Conservation (phyloP, 2,113 vertebrate genomes). For the Coptodon bakossiorum region DNA sequence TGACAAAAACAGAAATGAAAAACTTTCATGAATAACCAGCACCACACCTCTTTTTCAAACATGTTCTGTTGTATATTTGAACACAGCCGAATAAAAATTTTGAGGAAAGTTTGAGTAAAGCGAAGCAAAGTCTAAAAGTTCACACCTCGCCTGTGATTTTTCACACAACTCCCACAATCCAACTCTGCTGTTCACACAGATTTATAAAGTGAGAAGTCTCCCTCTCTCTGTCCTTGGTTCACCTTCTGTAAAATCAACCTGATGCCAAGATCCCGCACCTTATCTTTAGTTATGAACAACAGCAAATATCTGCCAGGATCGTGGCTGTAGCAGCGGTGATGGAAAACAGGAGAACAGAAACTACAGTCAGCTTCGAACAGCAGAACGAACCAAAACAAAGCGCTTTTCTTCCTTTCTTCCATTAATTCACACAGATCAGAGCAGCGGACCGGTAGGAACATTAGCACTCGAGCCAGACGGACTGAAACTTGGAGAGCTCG, state of each 20-base stretch:
- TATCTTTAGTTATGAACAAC: not conserved
- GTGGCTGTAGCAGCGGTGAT: not conserved
- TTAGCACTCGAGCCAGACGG: slow-evolving; percentile 16
- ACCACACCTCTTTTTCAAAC: not conserved
- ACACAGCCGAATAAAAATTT: not conserved
- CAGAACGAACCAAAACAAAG: not conserved
- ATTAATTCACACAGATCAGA: not conserved
- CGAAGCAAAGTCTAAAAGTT: not conserved
- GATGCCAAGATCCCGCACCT: not conserved
- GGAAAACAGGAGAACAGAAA: not conserved
- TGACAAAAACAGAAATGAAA: not conserved
- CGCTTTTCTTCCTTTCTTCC: not conserved
- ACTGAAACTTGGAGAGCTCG: not conserved
- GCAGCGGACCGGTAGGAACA: not conserved
- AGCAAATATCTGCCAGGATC: not conserved
- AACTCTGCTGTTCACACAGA: not conserved
- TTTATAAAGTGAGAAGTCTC: not conserved
- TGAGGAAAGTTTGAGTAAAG: not conserved
- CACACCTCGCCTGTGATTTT: slow-evolving; percentile 5
- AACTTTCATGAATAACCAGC: not conserved
- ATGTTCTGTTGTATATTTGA: not conserved
- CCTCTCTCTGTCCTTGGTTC: not conserved
- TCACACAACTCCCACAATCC: slow-evolving; percentile 5
- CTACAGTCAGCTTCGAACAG: not conserved
- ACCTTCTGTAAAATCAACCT: not conserved